phyloP scores from a whole-genome alignment of 2,797 vertebrate species.

The Melanotaenia maccullochi region DNA sequence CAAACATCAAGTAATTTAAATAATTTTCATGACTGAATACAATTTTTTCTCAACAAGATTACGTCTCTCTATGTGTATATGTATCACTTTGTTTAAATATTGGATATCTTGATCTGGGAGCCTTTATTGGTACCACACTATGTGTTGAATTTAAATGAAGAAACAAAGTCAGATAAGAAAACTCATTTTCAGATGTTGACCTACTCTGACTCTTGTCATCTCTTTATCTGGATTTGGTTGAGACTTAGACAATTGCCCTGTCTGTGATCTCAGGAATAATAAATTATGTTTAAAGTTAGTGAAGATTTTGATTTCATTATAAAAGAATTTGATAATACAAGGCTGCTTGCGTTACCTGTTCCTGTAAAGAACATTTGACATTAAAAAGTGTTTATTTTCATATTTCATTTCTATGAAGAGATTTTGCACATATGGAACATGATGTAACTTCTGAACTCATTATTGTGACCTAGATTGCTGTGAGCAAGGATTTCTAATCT shows the following conservation, averaged over 20 bases:
- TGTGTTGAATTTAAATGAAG: slow-evolving; percentile 20
- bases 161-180: slow-evolving; percentile 38
- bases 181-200: slow-evolving; percentile 42
- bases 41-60: not conserved
- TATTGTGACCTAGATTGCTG: slow-evolving; percentile 68
- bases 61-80: not conserved
- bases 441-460: slow-evolving; percentile 64
- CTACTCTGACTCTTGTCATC: not conserved
- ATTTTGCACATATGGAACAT: slow-evolving; percentile 61
- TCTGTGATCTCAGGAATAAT: slow-evolving; percentile 14
- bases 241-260: slow-evolving; percentile 9
- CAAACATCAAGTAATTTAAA: too few species aligned
- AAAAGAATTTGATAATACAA: slow-evolving; percentile 16
- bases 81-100: not conserved
- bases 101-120: not conserved
- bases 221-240: slow-evolving; percentile 21
- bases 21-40: not conserved
- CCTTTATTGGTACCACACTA: not conserved
- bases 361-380: slow-evolving; percentile 1
- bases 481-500: slow-evolving; percentile 64
- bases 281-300: not conserved
- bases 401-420: slow-evolving; percentile 7
- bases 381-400: slow-evolving; percentile 5
- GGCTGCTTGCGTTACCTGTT: not conserved
- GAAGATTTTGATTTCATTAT: slow-evolving; percentile 9